These are phyloP conservation scores for Channa striata DNA, from an alignment of 2,797 vertebrate genomes.

Conservation along the genomic window DNA sequence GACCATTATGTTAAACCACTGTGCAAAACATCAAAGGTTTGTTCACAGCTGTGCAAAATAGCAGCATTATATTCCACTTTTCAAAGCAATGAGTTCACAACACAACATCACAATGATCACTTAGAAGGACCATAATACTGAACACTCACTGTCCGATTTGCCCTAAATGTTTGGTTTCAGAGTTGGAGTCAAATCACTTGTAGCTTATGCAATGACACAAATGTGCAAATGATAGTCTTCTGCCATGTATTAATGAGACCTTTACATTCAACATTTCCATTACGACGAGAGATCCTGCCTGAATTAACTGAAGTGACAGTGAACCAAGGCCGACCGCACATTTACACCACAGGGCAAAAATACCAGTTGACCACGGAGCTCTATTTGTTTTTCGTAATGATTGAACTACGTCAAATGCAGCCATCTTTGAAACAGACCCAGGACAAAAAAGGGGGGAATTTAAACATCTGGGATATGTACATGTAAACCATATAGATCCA, in stretches of 20 bases:
- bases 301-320: slow-evolving; percentile 29
- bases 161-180: slow-evolving; percentile 42
- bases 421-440: slow-evolving; percentile 45
- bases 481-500: slow-evolving; percentile 75
- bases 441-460: slow-evolving; percentile 29
- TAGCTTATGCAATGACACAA: slow-evolving; percentile 55
- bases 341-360: slow-evolving; percentile 51
- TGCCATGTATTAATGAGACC: slow-evolving; percentile 16
- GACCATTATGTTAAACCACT: slow-evolving; percentile 57
- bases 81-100: slow-evolving; percentile 68
- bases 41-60: slow-evolving; percentile 81
- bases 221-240: slow-evolving; percentile 52
- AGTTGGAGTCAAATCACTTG: slow-evolving; percentile 40
- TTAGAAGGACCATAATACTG: slow-evolving; percentile 46
- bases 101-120: slow-evolving; percentile 59
- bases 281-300: slow-evolving; percentile 16
- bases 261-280: slow-evolving; percentile 55
- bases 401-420: slow-evolving; percentile 40
- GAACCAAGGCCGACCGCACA: slow-evolving; percentile 31
- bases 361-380: slow-evolving; percentile 37
- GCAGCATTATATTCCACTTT: slow-evolving; percentile 73
- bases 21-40: slow-evolving; percentile 76
- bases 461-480: slow-evolving; percentile 61
- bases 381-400: slow-evolving; percentile 41
- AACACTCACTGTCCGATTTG: slow-evolving; percentile 30